phyloP scores from a whole-genome alignment of 2,113 vertebrate species.

The Cebus imitator region DNA sequence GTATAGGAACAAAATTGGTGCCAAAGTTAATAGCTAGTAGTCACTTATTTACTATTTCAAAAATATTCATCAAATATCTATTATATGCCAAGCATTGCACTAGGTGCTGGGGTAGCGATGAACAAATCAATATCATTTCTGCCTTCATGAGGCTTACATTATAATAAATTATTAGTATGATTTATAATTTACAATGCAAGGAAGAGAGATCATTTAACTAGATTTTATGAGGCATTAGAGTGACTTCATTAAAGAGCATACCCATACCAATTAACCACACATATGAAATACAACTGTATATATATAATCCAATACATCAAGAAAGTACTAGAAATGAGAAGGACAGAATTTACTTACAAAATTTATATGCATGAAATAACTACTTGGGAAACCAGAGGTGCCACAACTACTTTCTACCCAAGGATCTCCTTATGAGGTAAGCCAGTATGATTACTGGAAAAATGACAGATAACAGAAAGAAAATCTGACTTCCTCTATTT shows the following conservation, averaged over 20 bases:
- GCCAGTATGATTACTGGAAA: background rate
- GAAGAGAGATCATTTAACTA: background rate
- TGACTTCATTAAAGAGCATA: background rate
- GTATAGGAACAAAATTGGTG: background rate
- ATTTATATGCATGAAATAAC: background rate
- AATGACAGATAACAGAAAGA: background rate
- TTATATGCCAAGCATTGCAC: background rate
- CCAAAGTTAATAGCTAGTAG: background rate
- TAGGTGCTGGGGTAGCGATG: background rate
- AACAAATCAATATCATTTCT: conserved; percentile 5
- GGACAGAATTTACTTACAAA: background rate
- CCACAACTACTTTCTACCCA: background rate
- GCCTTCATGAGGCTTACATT: background rate
- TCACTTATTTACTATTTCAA: conserved; percentile 31
- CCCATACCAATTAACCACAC: background rate
- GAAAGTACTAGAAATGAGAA: background rate
- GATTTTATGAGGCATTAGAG: background rate
- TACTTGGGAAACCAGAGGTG: background rate
- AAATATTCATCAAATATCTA: background rate
- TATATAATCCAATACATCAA: background rate
- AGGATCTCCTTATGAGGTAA: background rate
- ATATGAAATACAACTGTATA: background rate
- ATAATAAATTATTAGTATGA: background rate
- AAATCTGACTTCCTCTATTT: background rate
- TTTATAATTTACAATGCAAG: conserved; percentile 22